These are phyloP conservation scores for Chrysogorgia sp. DNA, from an alignment of 92 coral and sea anemone genomes.

Conservation along the genomic window DNA sequence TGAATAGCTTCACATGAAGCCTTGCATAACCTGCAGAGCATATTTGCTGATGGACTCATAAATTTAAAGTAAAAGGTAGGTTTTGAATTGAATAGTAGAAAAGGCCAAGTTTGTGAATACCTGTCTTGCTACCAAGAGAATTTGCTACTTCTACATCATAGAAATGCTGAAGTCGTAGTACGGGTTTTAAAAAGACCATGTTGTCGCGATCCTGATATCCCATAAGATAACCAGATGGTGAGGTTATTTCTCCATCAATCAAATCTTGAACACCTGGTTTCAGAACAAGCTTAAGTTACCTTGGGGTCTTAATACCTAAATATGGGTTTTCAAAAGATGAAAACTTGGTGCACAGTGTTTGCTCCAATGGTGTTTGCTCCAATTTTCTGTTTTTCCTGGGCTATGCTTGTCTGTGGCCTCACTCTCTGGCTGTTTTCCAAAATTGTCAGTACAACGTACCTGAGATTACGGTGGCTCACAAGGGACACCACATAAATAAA, in stretches of 20 bases:
- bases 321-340: too few species aligned
- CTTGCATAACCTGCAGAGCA: slow-evolving; percentile 4
- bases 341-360: too few species aligned
- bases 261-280: neutral
- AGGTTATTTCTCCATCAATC: neutral
- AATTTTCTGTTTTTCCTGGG: too few species aligned
- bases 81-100: neutral
- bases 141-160: slow-evolving; percentile 5
- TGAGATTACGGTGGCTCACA: too few species aligned
- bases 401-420: too few species aligned
- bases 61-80: neutral
- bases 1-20: neutral
- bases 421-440: too few species aligned
- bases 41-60: neutral
- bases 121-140: neutral
- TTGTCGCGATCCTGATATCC: neutral
- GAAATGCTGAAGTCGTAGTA: neutral
- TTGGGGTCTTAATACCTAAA: too few species aligned
- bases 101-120: neutral
- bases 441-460: too few species aligned
- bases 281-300: neutral
- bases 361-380: too few species aligned
- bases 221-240: neutral
- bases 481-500: too few species aligned
- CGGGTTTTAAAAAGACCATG: neutral